These are phyloP conservation scores for Opisthograptis luteolata DNA, from an alignment of 2,888 invertebrate genomes.

Conservation along the genomic window DNA sequence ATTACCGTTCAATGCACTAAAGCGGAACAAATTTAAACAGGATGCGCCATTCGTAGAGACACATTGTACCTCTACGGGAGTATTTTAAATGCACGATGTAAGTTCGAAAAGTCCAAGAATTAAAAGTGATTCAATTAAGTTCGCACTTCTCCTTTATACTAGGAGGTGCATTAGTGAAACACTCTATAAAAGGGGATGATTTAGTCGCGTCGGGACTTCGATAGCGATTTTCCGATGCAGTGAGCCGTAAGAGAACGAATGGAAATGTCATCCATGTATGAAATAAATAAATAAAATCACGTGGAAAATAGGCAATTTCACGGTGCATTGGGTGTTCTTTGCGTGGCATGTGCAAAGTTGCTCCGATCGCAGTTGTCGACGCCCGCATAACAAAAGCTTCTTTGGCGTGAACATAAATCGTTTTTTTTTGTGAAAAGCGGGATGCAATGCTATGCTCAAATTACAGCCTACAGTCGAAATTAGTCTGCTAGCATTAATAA, in stretches of 20 bases:
- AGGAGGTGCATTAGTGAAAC: constrained; percentile 38
- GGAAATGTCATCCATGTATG: constrained; percentile 76
- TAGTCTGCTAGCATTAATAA: too few species aligned
- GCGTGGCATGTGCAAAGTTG: constrained; percentile 64
- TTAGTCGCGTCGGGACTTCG: constrained; percentile 38
- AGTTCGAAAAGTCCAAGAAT: constrained; percentile 57
- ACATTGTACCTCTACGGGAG: constrained; percentile 44
- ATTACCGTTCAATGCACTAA: constrained; percentile 53
- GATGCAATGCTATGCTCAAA: too few species aligned
- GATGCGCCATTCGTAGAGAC: constrained; percentile 57
- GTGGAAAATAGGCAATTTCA: constrained; percentile 84
- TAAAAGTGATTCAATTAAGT: constrained; percentile 54
- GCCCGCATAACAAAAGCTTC: constrained; percentile 69
- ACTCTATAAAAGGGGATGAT: constrained; percentile 36
- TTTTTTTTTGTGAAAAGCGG: constrained; percentile 31
- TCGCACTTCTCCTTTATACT: constrained; percentile 26
- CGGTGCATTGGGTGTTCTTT: constrained; percentile 81
- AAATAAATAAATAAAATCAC: constrained; percentile 83
- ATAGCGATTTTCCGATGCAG: constrained; percentile 59
- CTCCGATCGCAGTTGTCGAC: constrained; percentile 49
- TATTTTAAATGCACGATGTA: constrained; percentile 61
- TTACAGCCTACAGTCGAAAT: too few species aligned
- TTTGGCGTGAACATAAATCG: constrained; percentile 67
- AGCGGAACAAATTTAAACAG: constrained; percentile 53
- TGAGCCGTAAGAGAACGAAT: constrained; percentile 59